These are phyloP conservation scores for Dinocampus coccinellae DNA, from an alignment of 2,888 invertebrate species.

Conservation along the genomic window DNA sequence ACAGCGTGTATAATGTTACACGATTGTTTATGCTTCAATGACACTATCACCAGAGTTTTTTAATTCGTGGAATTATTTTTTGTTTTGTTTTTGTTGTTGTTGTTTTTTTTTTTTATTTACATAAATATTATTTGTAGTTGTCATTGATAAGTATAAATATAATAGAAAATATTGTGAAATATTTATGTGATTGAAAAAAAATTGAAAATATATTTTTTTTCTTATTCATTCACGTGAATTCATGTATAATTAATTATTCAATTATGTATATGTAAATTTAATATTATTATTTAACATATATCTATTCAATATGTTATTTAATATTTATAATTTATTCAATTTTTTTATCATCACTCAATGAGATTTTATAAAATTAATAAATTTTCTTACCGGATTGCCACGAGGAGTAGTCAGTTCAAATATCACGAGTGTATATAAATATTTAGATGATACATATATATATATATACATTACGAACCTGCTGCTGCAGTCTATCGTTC, in stretches of 20 bases:
- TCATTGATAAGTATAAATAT: too few species aligned
- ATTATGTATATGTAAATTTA: too few species aligned
- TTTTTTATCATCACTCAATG: background rate
- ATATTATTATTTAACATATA: background rate
- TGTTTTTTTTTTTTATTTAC: too few species aligned
- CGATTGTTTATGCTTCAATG: background rate
- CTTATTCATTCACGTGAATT: too few species aligned
- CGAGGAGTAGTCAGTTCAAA: background rate
- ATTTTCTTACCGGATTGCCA: background rate
- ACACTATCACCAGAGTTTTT: background rate
- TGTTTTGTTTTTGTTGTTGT: too few species aligned
- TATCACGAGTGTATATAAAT: background rate
- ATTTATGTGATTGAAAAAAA: too few species aligned
- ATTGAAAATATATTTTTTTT: too few species aligned
- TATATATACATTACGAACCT: background rate
- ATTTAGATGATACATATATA: too few species aligned
- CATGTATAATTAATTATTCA: too few species aligned
- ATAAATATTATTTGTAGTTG: too few species aligned
- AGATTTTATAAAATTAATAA: background rate
- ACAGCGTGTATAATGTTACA: background rate
- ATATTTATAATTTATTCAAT: background rate
- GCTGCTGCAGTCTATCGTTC: background rate
- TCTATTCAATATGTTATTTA: background rate
- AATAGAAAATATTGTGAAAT: too few species aligned
- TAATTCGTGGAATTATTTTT: conserved; percentile 10